These are phyloP conservation scores for Synanthedon myopaeformis DNA, from an alignment of 2,888 invertebrate genomes.

Conservation along the genomic window DNA sequence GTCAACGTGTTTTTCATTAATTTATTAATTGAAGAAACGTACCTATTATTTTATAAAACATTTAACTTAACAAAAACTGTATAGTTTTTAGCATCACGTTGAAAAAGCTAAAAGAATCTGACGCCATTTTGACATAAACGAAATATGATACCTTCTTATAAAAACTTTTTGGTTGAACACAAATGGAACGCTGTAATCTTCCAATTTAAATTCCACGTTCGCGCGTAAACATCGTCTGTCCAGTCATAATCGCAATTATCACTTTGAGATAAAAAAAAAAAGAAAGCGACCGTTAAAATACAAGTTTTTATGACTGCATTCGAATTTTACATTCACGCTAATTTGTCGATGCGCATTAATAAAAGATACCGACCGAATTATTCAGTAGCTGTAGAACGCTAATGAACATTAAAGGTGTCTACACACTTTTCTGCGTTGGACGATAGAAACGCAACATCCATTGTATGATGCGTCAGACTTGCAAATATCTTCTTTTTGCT, in stretches of 20 bases:
- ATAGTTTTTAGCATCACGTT: neutral
- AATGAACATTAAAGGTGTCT: constrained; percentile 46
- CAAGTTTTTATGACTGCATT: constrained; percentile 58
- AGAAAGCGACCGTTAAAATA: constrained; percentile 44
- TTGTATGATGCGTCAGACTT: too few relatives aligned
- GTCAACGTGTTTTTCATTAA: too few relatives aligned
- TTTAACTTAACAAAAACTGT: too few relatives aligned
- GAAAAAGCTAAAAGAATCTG: neutral
- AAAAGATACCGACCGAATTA: constrained; percentile 62
- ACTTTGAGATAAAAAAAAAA: constrained; percentile 55
- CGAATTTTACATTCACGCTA: constrained; percentile 67
- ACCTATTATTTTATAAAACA: too few relatives aligned
- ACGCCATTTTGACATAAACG: neutral
- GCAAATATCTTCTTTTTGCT: too few relatives aligned
- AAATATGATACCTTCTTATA: neutral
- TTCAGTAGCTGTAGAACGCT: constrained; percentile 62
- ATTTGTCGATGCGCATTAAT: constrained; percentile 62
- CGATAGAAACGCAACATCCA: too few relatives aligned
- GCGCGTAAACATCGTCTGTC: constrained; percentile 31
- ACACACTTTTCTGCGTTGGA: too few relatives aligned
- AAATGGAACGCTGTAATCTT: neutral
- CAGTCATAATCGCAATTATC: constrained; percentile 67
- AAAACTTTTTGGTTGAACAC: neutral
- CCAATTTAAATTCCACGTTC: constrained; percentile 34
- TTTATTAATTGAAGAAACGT: too few relatives aligned